These are phyloP conservation scores for Enteromius argenteus DNA, from an alignment of 2,797 vertebrate genomes.

Conservation along the genomic window DNA sequence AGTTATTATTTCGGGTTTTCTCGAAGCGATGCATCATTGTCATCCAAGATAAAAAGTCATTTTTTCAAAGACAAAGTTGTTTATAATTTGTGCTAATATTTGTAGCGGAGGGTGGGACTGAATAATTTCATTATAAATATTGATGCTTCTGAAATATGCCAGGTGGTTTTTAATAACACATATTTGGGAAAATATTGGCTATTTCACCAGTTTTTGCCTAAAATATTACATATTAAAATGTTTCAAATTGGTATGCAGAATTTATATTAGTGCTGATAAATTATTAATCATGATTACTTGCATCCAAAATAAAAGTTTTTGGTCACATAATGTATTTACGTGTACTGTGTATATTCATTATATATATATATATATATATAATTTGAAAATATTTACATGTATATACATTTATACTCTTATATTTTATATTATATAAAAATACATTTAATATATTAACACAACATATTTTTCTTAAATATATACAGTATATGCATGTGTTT, in stretches of 20 bases:
- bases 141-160: constrained; percentile 9
- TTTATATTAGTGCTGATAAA: no score
- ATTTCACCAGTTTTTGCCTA: not conserved
- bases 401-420: no score
- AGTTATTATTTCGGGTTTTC: constrained; percentile 47
- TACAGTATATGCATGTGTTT: no score
- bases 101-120: constrained; percentile 31
- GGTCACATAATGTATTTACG: no score
- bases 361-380: no score
- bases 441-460: no score
- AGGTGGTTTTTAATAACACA: not conserved
- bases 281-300: no score
- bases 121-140: constrained; percentile 32
- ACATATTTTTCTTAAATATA: no score
- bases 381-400: no score
- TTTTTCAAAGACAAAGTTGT: constrained; percentile 37
- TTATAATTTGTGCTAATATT: constrained; percentile 51
- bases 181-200: not conserved
- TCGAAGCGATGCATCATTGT: constrained; percentile 23
- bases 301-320: no score
- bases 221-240: not conserved
- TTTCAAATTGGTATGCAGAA: not conserved
- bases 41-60: constrained; percentile 18
- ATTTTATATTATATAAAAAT: no score
- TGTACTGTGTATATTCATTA: no score